Percentiles rank a stretch among this genome's conserved stretches.
These are phyloP conservation scores for Athene cunicularia DNA, from an alignment of 2,113 vertebrate genomes.

Conservation along the genomic window DNA sequence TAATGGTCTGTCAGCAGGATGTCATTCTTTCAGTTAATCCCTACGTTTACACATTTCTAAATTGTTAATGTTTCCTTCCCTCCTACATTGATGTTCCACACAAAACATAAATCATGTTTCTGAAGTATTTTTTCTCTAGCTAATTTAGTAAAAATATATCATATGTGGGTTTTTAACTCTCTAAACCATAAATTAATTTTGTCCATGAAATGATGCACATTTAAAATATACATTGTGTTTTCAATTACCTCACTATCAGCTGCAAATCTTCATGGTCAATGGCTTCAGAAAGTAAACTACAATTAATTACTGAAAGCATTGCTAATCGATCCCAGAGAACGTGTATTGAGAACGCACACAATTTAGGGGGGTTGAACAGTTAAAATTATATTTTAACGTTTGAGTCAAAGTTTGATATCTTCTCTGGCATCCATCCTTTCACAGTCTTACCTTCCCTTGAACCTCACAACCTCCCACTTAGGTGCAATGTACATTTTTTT, in stretches of 20 bases:
- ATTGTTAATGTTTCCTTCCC: not conserved
- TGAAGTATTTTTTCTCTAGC: not conserved
- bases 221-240: not conserved
- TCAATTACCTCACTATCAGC: not conserved
- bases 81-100: not conserved
- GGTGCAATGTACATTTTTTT: not conserved
- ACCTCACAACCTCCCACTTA: not conserved
- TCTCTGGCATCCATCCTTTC: not conserved
- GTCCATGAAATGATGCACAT: not conserved
- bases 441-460: not conserved
- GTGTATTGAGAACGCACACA: not conserved
- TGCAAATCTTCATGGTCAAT: not conserved
- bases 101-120: not conserved
- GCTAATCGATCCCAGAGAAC: not conserved
- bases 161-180: not conserved
- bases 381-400: not conserved
- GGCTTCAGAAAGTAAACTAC: not conserved
- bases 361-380: not conserved
- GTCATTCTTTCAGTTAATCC: not conserved
- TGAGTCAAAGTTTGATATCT: not conserved
- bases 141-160: not conserved
- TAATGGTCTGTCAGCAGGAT: fast-evolving
- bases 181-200: not conserved
- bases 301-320: not conserved
- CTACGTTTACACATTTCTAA: not conserved